phyloP scores from a whole-genome alignment of 2,113 vertebrate species.

The Istiophorus platypterus region DNA sequence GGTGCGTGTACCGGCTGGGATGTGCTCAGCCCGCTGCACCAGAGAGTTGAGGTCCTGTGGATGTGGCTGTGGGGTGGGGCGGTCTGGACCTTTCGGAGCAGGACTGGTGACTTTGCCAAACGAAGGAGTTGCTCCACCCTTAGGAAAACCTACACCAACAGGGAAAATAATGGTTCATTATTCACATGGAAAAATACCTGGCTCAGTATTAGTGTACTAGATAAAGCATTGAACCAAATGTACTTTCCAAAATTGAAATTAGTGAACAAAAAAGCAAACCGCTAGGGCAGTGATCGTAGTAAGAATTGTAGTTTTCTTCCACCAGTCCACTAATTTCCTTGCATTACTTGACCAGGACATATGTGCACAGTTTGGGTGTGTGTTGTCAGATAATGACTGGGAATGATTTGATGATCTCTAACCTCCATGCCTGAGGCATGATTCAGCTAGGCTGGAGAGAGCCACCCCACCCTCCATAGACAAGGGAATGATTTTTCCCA shows the following conservation, averaged over 20 bases:
- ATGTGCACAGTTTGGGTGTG: neutral
- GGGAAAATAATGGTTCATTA: slow-evolving; percentile 17
- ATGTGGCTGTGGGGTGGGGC: slow-evolving; percentile 77
- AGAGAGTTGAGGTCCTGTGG: slow-evolving; percentile 89
- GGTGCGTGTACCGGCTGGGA: slow-evolving; percentile 94
- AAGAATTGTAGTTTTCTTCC: neutral
- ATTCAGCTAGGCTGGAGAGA: slow-evolving; percentile 63
- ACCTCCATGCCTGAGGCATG: slow-evolving; percentile 46
- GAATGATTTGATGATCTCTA: slow-evolving; percentile 36
- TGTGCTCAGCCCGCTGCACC: slow-evolving; percentile 95
- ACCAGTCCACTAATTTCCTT: neutral
- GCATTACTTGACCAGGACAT: neutral
- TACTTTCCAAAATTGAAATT: neutral
- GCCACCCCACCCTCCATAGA: slow-evolving; percentile 56
- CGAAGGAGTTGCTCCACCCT: slow-evolving; percentile 77
- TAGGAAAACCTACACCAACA: slow-evolving; percentile 74
- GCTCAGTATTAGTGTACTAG: too few relatives aligned
- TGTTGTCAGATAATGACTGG: slow-evolving; percentile 13
- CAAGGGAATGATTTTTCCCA: slow-evolving; percentile 55
- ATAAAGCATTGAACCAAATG: slow-evolving; percentile 1
- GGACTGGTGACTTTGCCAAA: slow-evolving; percentile 85
- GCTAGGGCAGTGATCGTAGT: neutral
- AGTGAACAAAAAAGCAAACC: neutral
- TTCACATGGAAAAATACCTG: neutral
- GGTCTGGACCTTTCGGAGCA: slow-evolving; percentile 68